A percentile compares a stretch with the other conserved stretches of the same genome.
These are phyloP conservation scores for Miniopterus natalensis DNA, from an alignment of 2,113 vertebrate genomes.

Conservation along the genomic window DNA sequence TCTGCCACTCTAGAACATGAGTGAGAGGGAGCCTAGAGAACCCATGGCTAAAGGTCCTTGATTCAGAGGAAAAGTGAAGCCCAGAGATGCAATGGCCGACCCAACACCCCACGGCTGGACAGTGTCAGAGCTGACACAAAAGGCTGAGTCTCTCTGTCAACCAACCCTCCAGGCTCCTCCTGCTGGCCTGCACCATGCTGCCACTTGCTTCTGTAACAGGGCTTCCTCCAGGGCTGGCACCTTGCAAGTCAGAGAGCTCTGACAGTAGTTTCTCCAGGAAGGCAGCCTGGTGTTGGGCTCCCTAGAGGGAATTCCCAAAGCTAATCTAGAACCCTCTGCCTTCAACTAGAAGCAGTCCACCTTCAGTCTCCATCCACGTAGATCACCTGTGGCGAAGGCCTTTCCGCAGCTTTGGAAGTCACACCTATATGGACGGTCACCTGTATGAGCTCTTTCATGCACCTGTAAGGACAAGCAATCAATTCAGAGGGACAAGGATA, in stretches of 20 bases:
- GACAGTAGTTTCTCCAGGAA: neutral
- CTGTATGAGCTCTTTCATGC: conserved; percentile 91
- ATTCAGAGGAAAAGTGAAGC: neutral
- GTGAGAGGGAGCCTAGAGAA: neutral
- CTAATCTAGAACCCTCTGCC: neutral
- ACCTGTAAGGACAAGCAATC: conserved; percentile 85
- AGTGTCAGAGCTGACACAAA: neutral
- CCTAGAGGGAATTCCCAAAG: neutral
- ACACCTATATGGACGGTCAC: conserved; percentile 89
- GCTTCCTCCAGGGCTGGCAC: neutral
- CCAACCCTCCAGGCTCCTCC: neutral
- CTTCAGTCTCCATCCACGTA: neutral
- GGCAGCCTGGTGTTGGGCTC: neutral
- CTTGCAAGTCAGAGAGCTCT: neutral
- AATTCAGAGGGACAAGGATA: neutral
- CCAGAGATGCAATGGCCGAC: neutral
- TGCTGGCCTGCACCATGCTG: neutral
- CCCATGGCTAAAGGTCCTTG: neutral
- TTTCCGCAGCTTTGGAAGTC: conserved; percentile 90
- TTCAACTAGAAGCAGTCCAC: neutral
- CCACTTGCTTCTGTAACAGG: neutral
- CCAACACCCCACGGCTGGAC: fast-evolving
- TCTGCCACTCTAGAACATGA: neutral
- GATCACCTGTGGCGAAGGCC: conserved; percentile 91
- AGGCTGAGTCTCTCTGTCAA: neutral